Conservation (phyloP, 2,797 vertebrate species). For the Crotalus adamanteus region DNA sequence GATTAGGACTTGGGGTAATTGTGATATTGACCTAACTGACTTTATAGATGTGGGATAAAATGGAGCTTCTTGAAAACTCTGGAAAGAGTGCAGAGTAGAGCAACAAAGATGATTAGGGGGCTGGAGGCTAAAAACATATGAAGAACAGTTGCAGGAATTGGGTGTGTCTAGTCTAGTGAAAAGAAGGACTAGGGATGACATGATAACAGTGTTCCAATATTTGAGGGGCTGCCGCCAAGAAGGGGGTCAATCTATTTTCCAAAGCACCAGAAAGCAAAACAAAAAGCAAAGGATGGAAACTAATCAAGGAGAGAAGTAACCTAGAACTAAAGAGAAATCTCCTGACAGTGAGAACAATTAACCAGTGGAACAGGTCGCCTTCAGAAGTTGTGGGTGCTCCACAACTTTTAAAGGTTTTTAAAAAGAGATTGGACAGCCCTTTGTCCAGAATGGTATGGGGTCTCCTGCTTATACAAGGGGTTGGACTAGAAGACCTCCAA, state of each 20-base stretch:
- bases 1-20: background rate
- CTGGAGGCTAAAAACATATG: background rate
- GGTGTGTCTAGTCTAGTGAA: background rate
- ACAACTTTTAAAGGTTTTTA: no score
- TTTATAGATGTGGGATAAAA: background rate
- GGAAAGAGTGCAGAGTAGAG: background rate
- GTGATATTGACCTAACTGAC: background rate
- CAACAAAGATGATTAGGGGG: background rate
- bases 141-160: background rate
- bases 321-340: background rate
- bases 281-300: background rate
- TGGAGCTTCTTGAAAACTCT: background rate
- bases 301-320: background rate
- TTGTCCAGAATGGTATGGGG: no score
- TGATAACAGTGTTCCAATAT: background rate
- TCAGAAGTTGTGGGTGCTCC: background rate
- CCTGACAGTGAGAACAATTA: background rate
- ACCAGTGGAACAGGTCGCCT: background rate
- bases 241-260: background rate
- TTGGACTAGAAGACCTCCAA: no score
- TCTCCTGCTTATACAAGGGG: no score
- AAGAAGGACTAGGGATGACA: background rate
- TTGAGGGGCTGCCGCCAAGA: background rate
- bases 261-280: background rate
- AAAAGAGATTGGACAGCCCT: no score